Conservation (phyloP, 2,888 invertebrate genomes). For the Orthosia gothica region DNA sequence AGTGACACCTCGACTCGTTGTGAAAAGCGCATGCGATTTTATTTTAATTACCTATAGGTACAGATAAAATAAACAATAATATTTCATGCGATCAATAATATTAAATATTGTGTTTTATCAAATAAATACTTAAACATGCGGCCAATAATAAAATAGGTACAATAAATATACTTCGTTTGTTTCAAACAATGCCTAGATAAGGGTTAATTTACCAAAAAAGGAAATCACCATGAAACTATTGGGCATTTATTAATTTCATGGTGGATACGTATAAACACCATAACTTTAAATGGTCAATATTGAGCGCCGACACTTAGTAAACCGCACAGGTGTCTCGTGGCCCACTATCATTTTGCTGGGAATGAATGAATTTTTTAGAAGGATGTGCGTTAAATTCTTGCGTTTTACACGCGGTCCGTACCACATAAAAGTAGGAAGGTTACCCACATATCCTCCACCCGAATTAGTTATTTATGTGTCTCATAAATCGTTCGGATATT, state of each 20-base stretch:
- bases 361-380: conserved; percentile 75
- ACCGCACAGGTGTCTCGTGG: conserved; percentile 73
- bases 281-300: conserved; percentile 63
- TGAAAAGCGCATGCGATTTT: conserved; percentile 62
- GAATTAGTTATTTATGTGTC: conserved; percentile 46
- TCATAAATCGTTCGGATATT: conserved; percentile 22
- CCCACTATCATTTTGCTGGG: conserved; percentile 74
- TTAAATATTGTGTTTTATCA: neutral
- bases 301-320: conserved; percentile 68
- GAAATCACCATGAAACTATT: conserved; percentile 20
- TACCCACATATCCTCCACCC: conserved; percentile 45
- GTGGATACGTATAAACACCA: conserved; percentile 49
- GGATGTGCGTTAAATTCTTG: conserved; percentile 70
- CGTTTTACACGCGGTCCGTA: conserved; percentile 68
- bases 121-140: conserved; percentile 34
- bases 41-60: conserved; percentile 5
- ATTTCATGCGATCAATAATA: conserved; percentile 1
- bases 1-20: conserved; percentile 23
- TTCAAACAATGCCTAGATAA: neutral
- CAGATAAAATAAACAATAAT: neutral
- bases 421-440: conserved; percentile 53
- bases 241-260: conserved; percentile 60
- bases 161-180: neutral
- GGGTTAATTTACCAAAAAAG: conserved; percentile 6
- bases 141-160: conserved; percentile 21